Evolutionary conservation across 2,888 invertebrate genomes (phyloP).

Genomic region (Callyntrura sp.): DNA sequence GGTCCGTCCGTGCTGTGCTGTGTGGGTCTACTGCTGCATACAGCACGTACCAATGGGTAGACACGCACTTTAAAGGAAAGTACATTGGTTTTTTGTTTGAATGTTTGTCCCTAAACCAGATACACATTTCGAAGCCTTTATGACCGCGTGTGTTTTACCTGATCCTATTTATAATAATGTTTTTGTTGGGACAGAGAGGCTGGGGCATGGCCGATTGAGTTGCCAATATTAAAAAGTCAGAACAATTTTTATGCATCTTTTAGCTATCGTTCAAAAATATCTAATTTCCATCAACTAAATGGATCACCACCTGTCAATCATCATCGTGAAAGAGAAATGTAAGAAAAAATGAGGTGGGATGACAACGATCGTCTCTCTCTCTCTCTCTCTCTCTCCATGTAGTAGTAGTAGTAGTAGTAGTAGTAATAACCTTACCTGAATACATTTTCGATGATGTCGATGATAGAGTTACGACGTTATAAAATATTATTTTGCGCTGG

Average conservation of each 20-base stretch:
- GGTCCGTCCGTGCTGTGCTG: too few species aligned
- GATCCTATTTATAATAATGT: too few species aligned
- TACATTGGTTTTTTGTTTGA: too few species aligned
- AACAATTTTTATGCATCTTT: slow-evolving; percentile 1
- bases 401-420: too few species aligned
- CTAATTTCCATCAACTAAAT: slow-evolving; percentile 52
- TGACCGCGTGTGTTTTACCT: too few species aligned
- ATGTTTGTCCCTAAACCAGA: too few species aligned
- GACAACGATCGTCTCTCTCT: too few species aligned
- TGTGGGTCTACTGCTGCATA: too few species aligned
- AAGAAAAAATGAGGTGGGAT: slow-evolving; percentile 22
- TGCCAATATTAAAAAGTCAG: neutral
- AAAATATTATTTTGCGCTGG: slow-evolving; percentile 20
- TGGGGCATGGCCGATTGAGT: slow-evolving; percentile 27
- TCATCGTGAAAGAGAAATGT: neutral
- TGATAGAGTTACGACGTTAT: slow-evolving; percentile 40
- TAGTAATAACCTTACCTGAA: neutral
- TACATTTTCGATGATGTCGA: neutral
- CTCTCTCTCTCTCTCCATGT: too few species aligned
- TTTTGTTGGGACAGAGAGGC: neutral
- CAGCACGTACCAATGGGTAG: too few species aligned
- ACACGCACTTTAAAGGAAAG: too few species aligned
- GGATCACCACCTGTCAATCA: slow-evolving; percentile 53
- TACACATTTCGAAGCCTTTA: too few species aligned
- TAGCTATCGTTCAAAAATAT: slow-evolving; percentile 51